Percentiles rank a stretch among this genome's conserved stretches.
These are phyloP conservation scores for Gerris buenoi DNA, from an alignment of 1,140 invertebrate genomes.

Conservation along the genomic window DNA sequence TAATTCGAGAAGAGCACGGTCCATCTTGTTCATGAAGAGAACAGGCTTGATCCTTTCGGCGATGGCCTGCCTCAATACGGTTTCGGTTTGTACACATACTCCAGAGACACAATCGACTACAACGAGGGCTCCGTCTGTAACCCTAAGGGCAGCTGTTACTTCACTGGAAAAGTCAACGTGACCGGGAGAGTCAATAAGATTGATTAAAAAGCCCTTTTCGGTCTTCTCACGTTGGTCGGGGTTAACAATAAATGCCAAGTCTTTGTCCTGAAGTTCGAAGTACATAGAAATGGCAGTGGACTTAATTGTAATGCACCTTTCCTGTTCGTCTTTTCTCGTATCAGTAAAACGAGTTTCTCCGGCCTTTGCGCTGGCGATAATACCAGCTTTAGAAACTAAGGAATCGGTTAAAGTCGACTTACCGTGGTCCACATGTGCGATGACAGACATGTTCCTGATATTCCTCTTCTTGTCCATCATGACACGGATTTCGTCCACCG, in stretches of 20 bases:
- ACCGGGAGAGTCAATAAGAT: constrained; percentile 96
- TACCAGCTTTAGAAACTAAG: constrained; percentile 97
- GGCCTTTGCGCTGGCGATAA: constrained; percentile 95
- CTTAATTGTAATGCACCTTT: constrained; percentile 99
- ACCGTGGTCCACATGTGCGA: constrained; percentile 99
- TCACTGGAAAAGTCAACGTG: constrained; percentile 99
- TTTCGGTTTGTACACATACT: constrained; percentile 98
- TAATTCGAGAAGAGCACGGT: constrained; percentile 87
- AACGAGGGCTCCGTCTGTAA: constrained; percentile 96
- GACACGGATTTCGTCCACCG: constrained; percentile 95
- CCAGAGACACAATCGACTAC: constrained; percentile 99
- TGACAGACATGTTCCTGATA: constrained; percentile 99
- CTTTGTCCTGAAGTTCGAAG: constrained; percentile 88
- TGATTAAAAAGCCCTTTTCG: constrained; percentile 94
- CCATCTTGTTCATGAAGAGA: constrained; percentile 99
- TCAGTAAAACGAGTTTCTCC: constrained; percentile 99
- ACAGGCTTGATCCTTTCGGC: constrained; percentile 98
- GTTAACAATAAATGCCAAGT: constrained; percentile 78
- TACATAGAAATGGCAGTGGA: constrained; percentile 98
- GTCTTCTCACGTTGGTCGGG: constrained; percentile 76
- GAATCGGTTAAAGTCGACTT: constrained; percentile 99
- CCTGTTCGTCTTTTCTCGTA: constrained; percentile 98
- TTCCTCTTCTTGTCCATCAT: constrained; percentile 99
- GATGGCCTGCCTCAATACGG: constrained; percentile 95
- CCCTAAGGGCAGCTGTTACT: constrained; percentile 95